Percentiles rank a stretch among this genome's conserved stretches.
Conservation (phyloP, 2,113 vertebrate genomes). For the Cyanoliseus patagonus region DNA sequence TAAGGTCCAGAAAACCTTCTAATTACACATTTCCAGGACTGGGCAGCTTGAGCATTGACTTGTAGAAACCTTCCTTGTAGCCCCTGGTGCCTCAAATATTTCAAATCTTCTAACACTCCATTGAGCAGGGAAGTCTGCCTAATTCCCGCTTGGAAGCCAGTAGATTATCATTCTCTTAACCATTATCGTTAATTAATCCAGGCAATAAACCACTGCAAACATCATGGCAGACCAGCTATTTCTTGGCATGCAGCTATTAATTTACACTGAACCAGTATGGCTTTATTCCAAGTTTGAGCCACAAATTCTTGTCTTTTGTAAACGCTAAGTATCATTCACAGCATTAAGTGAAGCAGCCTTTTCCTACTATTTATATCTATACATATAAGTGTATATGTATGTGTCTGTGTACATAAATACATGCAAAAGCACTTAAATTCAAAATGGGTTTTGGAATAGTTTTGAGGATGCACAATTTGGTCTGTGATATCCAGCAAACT, state of each 20-base stretch:
- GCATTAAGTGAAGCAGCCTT: background rate
- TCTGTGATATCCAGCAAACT: background rate
- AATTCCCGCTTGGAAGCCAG: constrained; percentile 22
- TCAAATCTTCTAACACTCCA: constrained; percentile 5
- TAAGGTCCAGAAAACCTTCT: background rate
- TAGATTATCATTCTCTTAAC: constrained; percentile 36
- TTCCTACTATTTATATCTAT: background rate
- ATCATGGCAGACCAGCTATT: background rate
- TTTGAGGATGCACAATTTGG: background rate
- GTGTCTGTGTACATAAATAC: background rate
- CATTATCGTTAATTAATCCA: constrained; percentile 55
- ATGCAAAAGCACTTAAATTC: background rate
- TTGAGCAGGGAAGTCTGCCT: constrained; percentile 5
- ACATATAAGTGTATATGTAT: background rate
- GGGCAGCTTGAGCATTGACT: background rate
- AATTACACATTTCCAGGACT: background rate
- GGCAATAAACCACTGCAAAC: constrained; percentile 33
- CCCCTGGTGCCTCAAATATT: constrained; percentile 1
- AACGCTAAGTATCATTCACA: background rate
- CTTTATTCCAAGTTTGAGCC: constrained; percentile 4
- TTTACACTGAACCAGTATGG: constrained; percentile 7
- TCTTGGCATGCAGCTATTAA: background rate
- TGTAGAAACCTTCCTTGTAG: background rate
- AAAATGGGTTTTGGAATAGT: background rate
- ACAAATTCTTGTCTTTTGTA: constrained; percentile 18